Conservation (phyloP, 2,888 invertebrate species). For the Steinernema carpocapsae region DNA sequence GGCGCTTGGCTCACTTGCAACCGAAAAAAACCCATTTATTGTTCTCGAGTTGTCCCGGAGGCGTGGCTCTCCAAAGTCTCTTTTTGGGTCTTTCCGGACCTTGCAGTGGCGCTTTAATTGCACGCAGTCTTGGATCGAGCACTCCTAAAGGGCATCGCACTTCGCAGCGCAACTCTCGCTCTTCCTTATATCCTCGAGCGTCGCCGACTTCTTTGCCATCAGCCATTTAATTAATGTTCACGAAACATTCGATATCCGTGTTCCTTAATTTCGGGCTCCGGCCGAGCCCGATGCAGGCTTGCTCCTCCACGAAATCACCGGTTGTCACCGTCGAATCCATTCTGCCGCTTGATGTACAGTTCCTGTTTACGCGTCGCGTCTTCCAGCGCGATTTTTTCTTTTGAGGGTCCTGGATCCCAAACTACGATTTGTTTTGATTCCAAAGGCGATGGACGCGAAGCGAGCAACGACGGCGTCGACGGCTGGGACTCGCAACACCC, state of each 20-base stretch:
- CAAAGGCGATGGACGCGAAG: not conserved
- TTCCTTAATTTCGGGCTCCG: not conserved
- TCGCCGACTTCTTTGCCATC: no score
- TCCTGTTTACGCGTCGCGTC: conserved; percentile 19
- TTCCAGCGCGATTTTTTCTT: not conserved
- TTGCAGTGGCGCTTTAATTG: conserved; percentile 21
- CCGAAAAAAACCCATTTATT: conserved; percentile 30
- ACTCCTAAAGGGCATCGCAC: conserved; percentile 20
- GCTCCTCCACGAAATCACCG: not conserved
- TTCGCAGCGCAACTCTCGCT: not conserved
- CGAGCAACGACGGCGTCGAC: not conserved
- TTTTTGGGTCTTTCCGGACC: not conserved
- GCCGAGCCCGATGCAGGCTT: not conserved
- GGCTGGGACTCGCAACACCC: conserved; percentile 14
- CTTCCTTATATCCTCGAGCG: not conserved
- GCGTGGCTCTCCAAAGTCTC: not conserved
- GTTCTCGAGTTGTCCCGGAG: not conserved
- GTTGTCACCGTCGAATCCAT: not conserved
- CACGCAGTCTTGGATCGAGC: not conserved
- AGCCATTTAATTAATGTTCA: no score
- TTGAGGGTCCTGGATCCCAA: not conserved
- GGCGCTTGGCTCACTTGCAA: not conserved
- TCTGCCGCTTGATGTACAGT: not conserved
- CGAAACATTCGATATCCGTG: not conserved
- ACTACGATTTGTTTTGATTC: conserved; percentile 1